Percentiles rank a stretch among this genome's conserved stretches.
Evolutionary conservation across 1,140 invertebrate species (phyloP).

Genomic region (Mercenaria mercenaria): DNA sequence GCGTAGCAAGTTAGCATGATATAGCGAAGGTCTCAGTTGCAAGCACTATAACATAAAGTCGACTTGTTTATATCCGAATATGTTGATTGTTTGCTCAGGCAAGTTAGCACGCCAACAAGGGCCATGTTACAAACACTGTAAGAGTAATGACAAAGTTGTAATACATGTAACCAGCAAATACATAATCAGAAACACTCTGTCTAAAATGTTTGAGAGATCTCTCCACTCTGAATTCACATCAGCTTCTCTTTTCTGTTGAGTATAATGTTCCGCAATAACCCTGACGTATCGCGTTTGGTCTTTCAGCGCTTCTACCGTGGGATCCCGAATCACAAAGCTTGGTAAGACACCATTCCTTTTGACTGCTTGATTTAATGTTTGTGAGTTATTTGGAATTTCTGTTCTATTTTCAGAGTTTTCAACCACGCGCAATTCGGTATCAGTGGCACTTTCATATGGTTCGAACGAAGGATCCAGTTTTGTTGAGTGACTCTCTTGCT

Average conservation of each 20-base stretch:
- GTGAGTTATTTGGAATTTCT: neutral
- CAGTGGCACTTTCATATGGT: neutral
- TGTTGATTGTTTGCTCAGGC: too few species aligned
- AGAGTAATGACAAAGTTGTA: constrained; percentile 36
- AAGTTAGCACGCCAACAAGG: too few species aligned
- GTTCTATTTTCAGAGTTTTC: neutral
- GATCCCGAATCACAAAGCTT: neutral
- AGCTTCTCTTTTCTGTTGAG: neutral
- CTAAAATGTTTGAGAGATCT: constrained; percentile 52
- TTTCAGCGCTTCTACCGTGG: neutral
- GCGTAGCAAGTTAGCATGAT: too few species aligned
- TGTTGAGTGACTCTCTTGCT: neutral
- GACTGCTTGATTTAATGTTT: neutral
- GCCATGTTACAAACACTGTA: constrained; percentile 44
- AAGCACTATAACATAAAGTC: too few species aligned
- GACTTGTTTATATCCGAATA: too few species aligned
- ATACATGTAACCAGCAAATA: constrained; percentile 25
- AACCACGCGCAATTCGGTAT: neutral
- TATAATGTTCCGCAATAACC: neutral
- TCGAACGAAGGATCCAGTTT: neutral
- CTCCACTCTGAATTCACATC: constrained; percentile 48
- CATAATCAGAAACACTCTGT: constrained; percentile 43
- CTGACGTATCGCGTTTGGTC: neutral
- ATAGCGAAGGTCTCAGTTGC: too few species aligned
- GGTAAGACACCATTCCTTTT: neutral